A percentile compares a stretch with the other conserved stretches of the same genome.
phyloP scores from a whole-genome alignment of 2,888 invertebrate species.

The Venustoraphidia nigricollis region DNA sequence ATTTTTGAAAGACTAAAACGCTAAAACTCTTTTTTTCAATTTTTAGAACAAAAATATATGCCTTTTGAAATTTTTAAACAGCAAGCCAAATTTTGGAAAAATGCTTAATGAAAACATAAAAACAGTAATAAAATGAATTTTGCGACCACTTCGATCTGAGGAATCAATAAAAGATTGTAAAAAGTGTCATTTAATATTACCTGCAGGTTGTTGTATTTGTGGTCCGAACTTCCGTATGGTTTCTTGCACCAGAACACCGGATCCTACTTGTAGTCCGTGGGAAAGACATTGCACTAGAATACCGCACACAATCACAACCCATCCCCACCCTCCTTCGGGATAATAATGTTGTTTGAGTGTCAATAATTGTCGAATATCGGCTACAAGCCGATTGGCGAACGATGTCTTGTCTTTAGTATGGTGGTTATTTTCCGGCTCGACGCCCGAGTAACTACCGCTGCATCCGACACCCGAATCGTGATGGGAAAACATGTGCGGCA shows the following conservation, averaged over 20 bases:
- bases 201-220: constrained; percentile 45
- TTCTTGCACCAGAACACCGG: constrained; percentile 30
- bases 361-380: constrained; percentile 40
- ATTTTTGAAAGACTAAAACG: no score
- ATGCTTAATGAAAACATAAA: no score
- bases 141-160: no score
- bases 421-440: constrained; percentile 1
- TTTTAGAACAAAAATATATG: no score
- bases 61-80: no score
- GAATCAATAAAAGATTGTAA: no score
- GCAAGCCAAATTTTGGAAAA: no score
- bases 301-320: constrained; percentile 60
- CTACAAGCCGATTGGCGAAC: constrained; percentile 34
- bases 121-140: no score
- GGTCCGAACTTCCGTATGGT: constrained; percentile 32
- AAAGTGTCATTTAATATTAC: no score
- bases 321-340: constrained; percentile 81
- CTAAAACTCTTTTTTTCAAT: no score
- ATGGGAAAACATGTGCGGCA: constrained; percentile 46
- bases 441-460: constrained; percentile 10
- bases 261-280: constrained; percentile 58
- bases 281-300: constrained; percentile 57
- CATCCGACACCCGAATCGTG: constrained; percentile 33
- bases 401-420: constrained; percentile 31
- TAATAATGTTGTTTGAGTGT: constrained; percentile 69